These are phyloP conservation scores for Campoplex capitator DNA, from an alignment of 2,888 invertebrate genomes.

Conservation along the genomic window DNA sequence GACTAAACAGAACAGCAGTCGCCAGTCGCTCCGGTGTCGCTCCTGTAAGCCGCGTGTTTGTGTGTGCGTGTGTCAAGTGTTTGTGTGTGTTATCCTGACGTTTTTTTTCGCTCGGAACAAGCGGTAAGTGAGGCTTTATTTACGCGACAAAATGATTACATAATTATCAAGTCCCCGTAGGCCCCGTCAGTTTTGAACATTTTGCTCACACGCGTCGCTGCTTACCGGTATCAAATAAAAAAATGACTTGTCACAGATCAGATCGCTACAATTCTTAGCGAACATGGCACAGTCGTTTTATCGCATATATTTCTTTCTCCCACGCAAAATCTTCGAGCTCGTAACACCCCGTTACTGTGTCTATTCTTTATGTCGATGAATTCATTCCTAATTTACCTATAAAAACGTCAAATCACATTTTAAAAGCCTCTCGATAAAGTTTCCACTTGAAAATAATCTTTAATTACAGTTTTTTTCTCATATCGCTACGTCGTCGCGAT, in stretches of 20 bases:
- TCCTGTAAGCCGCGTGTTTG: conserved; percentile 61
- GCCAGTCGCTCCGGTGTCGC: conserved; percentile 13
- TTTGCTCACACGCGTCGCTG: conserved; percentile 45
- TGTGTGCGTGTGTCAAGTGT: conserved; percentile 72
- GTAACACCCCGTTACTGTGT: conserved; percentile 68
- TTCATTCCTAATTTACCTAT: conserved; percentile 13
- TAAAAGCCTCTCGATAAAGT: not conserved
- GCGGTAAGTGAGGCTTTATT: conserved; percentile 83
- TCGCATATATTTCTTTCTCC: conserved; percentile 49
- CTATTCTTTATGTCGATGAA: conserved; percentile 71
- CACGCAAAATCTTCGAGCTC: conserved; percentile 47
- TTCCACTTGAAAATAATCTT: not conserved
- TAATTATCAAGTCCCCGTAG: conserved; percentile 75
- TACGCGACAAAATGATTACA: conserved; percentile 80
- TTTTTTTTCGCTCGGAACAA: conserved; percentile 81
- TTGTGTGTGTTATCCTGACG: conserved; percentile 80
- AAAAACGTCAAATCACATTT: not conserved
- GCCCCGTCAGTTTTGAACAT: conserved; percentile 24
- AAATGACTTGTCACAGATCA: conserved; percentile 22
- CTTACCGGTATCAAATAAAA: conserved; percentile 28
- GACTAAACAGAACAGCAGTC: not conserved
- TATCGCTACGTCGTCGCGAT: not conserved
- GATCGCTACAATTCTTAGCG: conserved; percentile 1
- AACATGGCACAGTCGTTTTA: conserved; percentile 38
- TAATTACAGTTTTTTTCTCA: not conserved